These are phyloP conservation scores for Nerophis ophidion DNA, from an alignment of 2,113 vertebrate genomes.

Conservation along the genomic window DNA sequence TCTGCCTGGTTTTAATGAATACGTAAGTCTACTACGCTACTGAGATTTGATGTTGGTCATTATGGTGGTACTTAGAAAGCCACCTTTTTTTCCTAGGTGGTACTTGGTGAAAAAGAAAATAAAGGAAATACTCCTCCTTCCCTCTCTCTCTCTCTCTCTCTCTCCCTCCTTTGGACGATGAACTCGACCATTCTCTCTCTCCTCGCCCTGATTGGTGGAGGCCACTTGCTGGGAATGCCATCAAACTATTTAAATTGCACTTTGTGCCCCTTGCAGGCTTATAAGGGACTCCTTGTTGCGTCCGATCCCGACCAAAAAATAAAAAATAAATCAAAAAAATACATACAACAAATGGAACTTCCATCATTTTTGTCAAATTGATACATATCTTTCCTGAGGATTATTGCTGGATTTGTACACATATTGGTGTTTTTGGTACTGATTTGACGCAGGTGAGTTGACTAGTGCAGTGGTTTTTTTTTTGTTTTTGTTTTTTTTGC, in stretches of 20 bases:
- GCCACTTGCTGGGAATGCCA: slow-evolving; percentile 78
- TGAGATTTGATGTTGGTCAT: too few relatives aligned
- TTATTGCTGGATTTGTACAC: slow-evolving; percentile 45
- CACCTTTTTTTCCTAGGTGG: too few relatives aligned
- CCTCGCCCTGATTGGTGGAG: slow-evolving; percentile 79
- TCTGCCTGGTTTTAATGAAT: too few relatives aligned
- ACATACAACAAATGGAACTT: slow-evolving; percentile 14
- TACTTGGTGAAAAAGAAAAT: too few relatives aligned
- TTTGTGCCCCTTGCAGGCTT: slow-evolving; percentile 54
- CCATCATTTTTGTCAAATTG: not conserved
- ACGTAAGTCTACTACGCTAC: too few relatives aligned
- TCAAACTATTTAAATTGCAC: slow-evolving; percentile 84
- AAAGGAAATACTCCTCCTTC: not conserved
- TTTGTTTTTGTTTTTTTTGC: not conserved
- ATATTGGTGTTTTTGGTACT: slow-evolving; percentile 15
- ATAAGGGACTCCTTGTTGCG: slow-evolving; percentile 51
- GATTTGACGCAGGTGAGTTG: slow-evolving; percentile 47
- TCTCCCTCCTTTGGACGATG: slow-evolving; percentile 52
- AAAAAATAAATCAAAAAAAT: slow-evolving; percentile 1
- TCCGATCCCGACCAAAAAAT: slow-evolving; percentile 14
- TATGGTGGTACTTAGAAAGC: too few relatives aligned
- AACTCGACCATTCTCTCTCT: slow-evolving; percentile 69
- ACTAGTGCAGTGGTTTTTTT: not conserved
- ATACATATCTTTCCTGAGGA: slow-evolving; percentile 29
- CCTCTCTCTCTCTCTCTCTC: slow-evolving; percentile 34